These are phyloP conservation scores for Pandemis heparana DNA, from an alignment of 2,888 invertebrate species.

Conservation along the genomic window DNA sequence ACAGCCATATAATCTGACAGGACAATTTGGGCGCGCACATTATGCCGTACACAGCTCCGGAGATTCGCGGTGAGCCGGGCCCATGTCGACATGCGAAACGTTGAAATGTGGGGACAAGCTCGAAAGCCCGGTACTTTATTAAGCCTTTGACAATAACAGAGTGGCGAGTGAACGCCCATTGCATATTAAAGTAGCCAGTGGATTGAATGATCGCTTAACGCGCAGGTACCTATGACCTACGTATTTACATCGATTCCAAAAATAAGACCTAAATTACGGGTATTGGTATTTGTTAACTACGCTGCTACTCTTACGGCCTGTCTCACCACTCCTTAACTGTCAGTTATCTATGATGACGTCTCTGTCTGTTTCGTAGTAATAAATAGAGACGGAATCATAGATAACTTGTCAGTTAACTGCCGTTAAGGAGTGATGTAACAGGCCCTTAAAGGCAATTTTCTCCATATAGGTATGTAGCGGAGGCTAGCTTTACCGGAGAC, in stretches of 20 bases:
- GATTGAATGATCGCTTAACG: background rate
- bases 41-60: background rate
- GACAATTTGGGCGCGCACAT: conserved; percentile 9
- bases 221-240: background rate
- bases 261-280: background rate
- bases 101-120: background rate
- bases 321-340: no score
- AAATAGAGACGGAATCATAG: no score
- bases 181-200: background rate
- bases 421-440: no score
- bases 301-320: background rate
- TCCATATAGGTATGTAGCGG: background rate
- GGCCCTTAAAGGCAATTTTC: background rate
- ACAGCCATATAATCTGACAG: conserved; percentile 24
- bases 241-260: background rate
- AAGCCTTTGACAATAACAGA: conserved; percentile 10
- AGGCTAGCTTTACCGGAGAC: background rate
- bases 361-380: no score
- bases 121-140: conserved; percentile 5
- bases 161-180: conserved; percentile 6
- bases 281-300: background rate
- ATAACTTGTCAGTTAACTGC: no score
- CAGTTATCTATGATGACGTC: no score
- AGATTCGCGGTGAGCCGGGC: conserved; percentile 12
- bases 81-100: conserved; percentile 1